Evolutionary conservation across 2,888 invertebrate species (phyloP).

Genomic region (Pseudococcus jackbeardsleyi): DNA sequence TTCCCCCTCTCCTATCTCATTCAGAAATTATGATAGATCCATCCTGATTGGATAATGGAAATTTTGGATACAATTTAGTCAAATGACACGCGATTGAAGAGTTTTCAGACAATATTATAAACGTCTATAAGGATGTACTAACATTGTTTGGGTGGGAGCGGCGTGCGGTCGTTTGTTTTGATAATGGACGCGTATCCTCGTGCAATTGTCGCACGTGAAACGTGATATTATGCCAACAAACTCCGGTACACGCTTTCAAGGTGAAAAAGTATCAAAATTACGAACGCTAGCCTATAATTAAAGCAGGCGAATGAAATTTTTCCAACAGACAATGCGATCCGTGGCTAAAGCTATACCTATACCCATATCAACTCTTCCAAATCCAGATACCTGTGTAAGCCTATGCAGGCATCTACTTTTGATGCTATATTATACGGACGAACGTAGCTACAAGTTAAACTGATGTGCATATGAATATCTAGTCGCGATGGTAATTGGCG

Average conservation of each 20-base stretch:
- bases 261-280: constrained; percentile 21
- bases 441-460: no score
- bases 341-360: neutral
- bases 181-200: neutral
- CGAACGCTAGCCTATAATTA: neutral
- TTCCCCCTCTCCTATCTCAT: no score
- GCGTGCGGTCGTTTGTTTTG: neutral
- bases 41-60: no score
- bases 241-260: constrained; percentile 1
- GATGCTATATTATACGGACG: no score
- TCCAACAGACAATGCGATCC: neutral
- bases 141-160: no score
- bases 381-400: neutral
- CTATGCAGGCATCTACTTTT: neutral
- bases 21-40: no score
- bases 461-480: no score
- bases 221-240: constrained; percentile 25
- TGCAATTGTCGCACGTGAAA: neutral
- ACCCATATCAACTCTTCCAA: no score
- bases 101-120: no score
- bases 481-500: neutral
- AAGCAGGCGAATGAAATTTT: constrained; percentile 20
- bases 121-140: no score
- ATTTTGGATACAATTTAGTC: no score
- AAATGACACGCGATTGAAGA: no score